Conservation (phyloP, 2,797 vertebrate species). For the Chloroceryle amazona region DNA sequence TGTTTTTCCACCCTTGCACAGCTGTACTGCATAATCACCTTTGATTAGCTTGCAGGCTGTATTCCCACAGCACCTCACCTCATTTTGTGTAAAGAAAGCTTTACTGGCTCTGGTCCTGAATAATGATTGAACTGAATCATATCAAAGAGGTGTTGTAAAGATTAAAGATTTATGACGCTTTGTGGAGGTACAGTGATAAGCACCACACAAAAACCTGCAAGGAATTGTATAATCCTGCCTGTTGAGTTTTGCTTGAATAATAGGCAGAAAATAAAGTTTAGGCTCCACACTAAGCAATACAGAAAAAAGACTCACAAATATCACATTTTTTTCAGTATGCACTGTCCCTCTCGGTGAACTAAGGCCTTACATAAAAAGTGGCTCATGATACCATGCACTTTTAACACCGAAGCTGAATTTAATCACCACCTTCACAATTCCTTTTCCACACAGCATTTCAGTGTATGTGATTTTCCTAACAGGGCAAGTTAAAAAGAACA, state of each 20-base stretch:
- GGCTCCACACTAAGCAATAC: background rate
- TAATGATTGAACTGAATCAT: background rate
- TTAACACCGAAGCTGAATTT: background rate
- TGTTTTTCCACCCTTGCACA: background rate
- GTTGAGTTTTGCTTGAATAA: background rate
- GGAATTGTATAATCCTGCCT: background rate
- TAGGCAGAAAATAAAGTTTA: background rate
- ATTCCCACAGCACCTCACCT: background rate
- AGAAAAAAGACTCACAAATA: background rate
- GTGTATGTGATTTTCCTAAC: background rate
- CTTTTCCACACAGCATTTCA: background rate
- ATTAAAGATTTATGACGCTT: slow-evolving; percentile 1
- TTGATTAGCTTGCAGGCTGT: background rate
- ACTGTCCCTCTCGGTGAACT: too few relatives aligned
- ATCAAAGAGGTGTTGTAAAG: background rate
- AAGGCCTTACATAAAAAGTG: background rate
- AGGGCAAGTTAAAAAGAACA: background rate
- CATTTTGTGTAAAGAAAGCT: background rate
- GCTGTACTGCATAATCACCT: background rate
- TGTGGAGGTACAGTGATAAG: background rate
- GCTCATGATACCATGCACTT: background rate
- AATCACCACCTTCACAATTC: background rate
- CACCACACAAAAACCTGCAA: background rate
- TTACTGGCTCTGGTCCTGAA: background rate
- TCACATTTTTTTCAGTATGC: too few relatives aligned